These are phyloP conservation scores for Polymixis flavicincta DNA, from an alignment of 2,888 invertebrate species.

Conservation along the genomic window DNA sequence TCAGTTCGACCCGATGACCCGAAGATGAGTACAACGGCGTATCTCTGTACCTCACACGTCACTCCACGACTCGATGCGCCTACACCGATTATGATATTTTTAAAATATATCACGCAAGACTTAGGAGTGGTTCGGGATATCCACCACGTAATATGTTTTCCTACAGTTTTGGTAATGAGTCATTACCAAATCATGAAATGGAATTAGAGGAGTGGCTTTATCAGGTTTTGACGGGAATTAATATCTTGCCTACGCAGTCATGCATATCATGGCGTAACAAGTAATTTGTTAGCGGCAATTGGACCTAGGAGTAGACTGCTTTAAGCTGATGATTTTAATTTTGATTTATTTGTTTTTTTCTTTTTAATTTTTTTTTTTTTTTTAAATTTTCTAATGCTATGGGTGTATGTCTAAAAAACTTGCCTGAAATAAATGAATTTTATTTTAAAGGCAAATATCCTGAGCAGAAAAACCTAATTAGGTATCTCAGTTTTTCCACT, in stretches of 20 bases:
- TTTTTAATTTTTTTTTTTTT: no score
- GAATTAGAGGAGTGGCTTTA: conserved; percentile 1
- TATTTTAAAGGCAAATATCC: not conserved
- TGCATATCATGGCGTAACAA: not conserved
- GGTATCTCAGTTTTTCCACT: not conserved
- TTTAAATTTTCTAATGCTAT: no score
- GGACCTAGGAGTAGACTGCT: no score
- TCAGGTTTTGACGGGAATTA: not conserved
- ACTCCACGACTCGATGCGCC: conserved; percentile 28
- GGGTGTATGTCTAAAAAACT: no score
- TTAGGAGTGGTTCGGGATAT: not conserved
- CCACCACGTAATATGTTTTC: not conserved
- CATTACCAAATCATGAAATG: not conserved
- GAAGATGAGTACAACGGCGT: conserved; percentile 53
- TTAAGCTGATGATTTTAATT: not conserved
- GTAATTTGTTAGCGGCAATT: not conserved
- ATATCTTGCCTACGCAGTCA: not conserved
- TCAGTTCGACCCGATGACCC: conserved; percentile 63
- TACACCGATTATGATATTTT: conserved; percentile 14
- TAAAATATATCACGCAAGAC: not conserved
- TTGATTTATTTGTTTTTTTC: no score
- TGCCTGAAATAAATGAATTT: no score
- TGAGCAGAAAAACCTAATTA: not conserved
- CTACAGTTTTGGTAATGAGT: not conserved
- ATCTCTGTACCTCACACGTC: conserved; percentile 34